Evolutionary conservation across 2,888 invertebrate genomes (phyloP).

Genomic region (Salticus scenicus): DNA sequence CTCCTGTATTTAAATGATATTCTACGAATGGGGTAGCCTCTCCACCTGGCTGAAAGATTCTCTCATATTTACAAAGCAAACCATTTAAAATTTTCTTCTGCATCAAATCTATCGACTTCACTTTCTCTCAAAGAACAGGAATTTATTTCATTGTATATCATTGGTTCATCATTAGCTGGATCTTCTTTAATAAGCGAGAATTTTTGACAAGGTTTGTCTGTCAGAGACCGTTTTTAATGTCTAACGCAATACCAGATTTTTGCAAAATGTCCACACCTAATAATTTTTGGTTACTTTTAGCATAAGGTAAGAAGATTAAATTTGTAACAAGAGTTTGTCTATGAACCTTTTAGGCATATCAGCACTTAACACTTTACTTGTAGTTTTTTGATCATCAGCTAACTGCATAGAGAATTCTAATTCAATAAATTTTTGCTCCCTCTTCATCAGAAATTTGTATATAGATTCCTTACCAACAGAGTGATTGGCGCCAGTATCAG

Average conservation of each 20-base stretch:
- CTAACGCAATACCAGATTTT: conserved; percentile 6
- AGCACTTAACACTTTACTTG: background rate
- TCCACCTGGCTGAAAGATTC: background rate
- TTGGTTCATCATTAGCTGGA: background rate
- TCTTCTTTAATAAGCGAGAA: background rate
- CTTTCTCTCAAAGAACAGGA: background rate
- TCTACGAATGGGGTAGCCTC: background rate
- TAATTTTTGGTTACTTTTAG: background rate
- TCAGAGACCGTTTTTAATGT: background rate
- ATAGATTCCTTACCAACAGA: conserved; percentile 13
- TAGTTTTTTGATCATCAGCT: background rate
- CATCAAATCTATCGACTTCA: background rate
- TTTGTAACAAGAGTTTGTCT: background rate
- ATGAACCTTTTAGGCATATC: background rate
- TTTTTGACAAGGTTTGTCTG: background rate
- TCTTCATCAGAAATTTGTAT: conserved; percentile 2
- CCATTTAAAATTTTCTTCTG: background rate
- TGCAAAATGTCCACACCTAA: conserved; percentile 16
- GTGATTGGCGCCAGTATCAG: conserved; percentile 15
- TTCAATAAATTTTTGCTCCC: background rate
- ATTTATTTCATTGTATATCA: background rate
- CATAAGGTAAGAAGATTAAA: background rate
- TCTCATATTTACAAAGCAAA: background rate
- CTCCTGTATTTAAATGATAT: background rate
- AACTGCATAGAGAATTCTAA: background rate